Evolutionary conservation across 35 echinoderm and acorn worm genomes (phyloP).

Genomic region (Amphiura filiformis): DNA sequence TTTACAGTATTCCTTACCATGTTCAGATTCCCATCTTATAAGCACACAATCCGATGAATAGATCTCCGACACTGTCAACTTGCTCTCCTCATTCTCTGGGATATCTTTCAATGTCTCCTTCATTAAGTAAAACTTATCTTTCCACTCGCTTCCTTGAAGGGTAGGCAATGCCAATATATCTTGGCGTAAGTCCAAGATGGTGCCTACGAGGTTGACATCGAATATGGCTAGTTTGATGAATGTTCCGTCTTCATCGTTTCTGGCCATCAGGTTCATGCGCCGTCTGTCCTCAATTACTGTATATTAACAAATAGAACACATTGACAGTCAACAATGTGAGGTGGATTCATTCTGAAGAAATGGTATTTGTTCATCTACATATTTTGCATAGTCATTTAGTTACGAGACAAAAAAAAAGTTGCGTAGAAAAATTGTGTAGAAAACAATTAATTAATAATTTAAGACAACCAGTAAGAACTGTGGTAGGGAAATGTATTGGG

Average conservation of each 20-base stretch:
- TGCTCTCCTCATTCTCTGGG: slow-evolving; percentile 55
- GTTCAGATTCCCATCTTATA: slow-evolving; percentile 42
- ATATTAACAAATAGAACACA: too few species aligned
- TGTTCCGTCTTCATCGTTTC: slow-evolving; percentile 60
- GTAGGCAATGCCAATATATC: slow-evolving; percentile 59
- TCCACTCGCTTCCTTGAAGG: slow-evolving; percentile 37
- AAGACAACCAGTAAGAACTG: too few species aligned
- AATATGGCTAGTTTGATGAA: slow-evolving; percentile 73
- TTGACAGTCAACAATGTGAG: too few species aligned
- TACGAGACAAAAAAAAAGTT: too few species aligned
- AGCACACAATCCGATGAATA: slow-evolving; percentile 47
- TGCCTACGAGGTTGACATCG: slow-evolving; percentile 79
- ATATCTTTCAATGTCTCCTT: slow-evolving; percentile 84
- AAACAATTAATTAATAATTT: too few species aligned
- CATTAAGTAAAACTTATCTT: slow-evolving; percentile 76
- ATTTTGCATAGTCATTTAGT: too few species aligned
- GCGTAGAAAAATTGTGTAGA: too few species aligned
- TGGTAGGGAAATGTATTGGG: too few species aligned
- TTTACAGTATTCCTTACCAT: too few species aligned
- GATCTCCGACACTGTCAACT: slow-evolving; percentile 44
- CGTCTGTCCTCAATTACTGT: slow-evolving; percentile 54
- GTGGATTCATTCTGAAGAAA: too few species aligned
- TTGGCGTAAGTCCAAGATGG: slow-evolving; percentile 49
- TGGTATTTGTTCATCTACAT: too few species aligned
- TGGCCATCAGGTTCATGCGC: slow-evolving; percentile 70